Conservation (phyloP, 2,888 invertebrate species). For the Crepidodera aurea region DNA sequence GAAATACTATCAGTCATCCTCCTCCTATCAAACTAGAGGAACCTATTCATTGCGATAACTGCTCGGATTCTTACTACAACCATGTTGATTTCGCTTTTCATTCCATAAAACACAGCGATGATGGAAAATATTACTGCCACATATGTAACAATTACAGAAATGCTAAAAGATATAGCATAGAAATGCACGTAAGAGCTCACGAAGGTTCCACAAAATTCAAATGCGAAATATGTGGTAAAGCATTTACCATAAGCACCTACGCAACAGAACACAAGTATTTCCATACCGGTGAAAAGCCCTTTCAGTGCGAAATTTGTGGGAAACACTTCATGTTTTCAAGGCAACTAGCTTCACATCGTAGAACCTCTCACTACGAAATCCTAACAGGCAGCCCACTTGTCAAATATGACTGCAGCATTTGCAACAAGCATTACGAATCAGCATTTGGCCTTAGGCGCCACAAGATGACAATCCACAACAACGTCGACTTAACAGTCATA, state of each 20-base stretch:
- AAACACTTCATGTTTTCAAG: constrained; percentile 63
- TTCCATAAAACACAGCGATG: constrained; percentile 48
- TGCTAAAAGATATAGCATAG: constrained; percentile 49
- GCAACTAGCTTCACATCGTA: constrained; percentile 63
- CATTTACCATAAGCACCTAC: constrained; percentile 47
- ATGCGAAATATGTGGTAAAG: constrained; percentile 57
- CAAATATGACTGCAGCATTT: constrained; percentile 62
- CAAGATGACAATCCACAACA: constrained; percentile 50
- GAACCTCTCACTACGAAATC: constrained; percentile 61
- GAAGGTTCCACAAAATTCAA: constrained; percentile 52
- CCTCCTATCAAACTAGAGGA: constrained; percentile 47
- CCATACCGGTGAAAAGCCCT: constrained; percentile 58
- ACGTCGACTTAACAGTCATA: constrained; percentile 61
- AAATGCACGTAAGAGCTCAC: constrained; percentile 60
- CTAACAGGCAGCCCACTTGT: constrained; percentile 49
- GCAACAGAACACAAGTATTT: constrained; percentile 50
- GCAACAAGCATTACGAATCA: constrained; percentile 58
- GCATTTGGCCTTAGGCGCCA: constrained; percentile 57
- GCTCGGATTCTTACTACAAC: constrained; percentile 60
- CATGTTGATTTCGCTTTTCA: constrained; percentile 49
- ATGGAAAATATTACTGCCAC: constrained; percentile 50
- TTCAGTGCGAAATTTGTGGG: constrained; percentile 64
- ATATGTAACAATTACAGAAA: constrained; percentile 51
- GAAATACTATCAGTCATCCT: constrained; percentile 25
- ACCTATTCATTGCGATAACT: constrained; percentile 54